Conservation (phyloP, 2,888 invertebrate genomes). For the Diloba caeruleocephala region DNA sequence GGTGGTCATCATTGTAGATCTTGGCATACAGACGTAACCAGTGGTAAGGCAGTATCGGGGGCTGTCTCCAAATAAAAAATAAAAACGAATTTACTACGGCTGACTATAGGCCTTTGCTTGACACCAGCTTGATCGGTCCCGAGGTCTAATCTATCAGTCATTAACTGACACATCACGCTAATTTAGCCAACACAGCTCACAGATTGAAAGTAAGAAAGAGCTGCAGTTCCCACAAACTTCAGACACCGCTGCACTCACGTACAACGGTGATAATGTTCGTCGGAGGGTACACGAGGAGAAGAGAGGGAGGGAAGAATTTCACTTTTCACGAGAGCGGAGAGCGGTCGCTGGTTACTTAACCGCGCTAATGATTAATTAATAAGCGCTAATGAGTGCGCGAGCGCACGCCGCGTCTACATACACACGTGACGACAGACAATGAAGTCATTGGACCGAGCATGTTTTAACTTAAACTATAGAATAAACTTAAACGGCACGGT, state of each 20-base stretch:
- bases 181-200: not conserved
- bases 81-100: too few species aligned
- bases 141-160: too few species aligned
- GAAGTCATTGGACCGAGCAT: slow-evolving; percentile 9
- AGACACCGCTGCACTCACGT: slow-evolving; percentile 23
- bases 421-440: slow-evolving; percentile 25
- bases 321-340: slow-evolving; percentile 54
- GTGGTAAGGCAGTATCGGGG: too few species aligned
- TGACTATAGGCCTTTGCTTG: too few species aligned
- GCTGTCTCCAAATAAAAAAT: too few species aligned
- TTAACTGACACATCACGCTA: not conserved
- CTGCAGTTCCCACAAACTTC: too few species aligned
- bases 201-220: not conserved
- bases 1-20: too few species aligned
- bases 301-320: slow-evolving; percentile 46
- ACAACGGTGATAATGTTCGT: slow-evolving; percentile 20
- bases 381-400: slow-evolving; percentile 52
- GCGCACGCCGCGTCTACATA: slow-evolving; percentile 38
- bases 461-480: too few species aligned
- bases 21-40: too few species aligned
- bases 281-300: slow-evolving; percentile 4
- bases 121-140: too few species aligned
- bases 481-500: too few species aligned
- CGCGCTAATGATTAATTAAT: slow-evolving; percentile 57
- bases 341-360: slow-evolving; percentile 50